phyloP scores from a whole-genome alignment of 1,140 invertebrate species.

The Anastrepha ludens region DNA sequence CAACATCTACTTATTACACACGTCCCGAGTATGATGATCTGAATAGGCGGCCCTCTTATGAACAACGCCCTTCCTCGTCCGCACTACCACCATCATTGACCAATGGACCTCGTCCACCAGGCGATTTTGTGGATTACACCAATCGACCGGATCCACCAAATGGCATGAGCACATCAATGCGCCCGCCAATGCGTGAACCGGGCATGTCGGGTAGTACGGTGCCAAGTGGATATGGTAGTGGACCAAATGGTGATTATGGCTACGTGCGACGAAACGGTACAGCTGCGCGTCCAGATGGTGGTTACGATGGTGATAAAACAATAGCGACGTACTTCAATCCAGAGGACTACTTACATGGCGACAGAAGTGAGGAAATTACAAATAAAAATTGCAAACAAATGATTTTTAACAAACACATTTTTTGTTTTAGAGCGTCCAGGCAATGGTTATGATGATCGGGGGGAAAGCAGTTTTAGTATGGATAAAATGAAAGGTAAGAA shows the following conservation, averaged over 20 bases:
- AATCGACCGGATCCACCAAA: conserved; percentile 69
- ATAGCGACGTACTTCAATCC: conserved; percentile 73
- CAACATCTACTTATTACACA: conserved; percentile 28
- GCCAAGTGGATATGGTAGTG: conserved; percentile 21
- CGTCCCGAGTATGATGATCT: conserved; percentile 50
- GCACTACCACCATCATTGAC: background rate
- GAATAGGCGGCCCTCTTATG: conserved; percentile 56
- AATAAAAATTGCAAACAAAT: conserved; percentile 8
- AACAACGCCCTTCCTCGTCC: conserved; percentile 61
- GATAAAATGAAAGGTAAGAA: conserved; percentile 68
- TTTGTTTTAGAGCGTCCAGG: conserved; percentile 55
- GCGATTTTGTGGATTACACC: conserved; percentile 65
- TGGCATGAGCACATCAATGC: conserved; percentile 47
- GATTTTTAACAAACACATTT: background rate
- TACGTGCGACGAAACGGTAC: conserved; percentile 69
- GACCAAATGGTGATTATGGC: conserved; percentile 62
- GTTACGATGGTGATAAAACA: conserved; percentile 69
- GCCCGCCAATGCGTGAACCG: conserved; percentile 24
- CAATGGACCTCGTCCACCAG: conserved; percentile 42
- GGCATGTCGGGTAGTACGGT: background rate
- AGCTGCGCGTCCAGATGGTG: conserved; percentile 55
- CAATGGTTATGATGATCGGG: conserved; percentile 57
- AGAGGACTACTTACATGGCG: conserved; percentile 65
- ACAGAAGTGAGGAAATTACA: conserved; percentile 55
- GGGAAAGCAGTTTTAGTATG: conserved; percentile 61